Base-by-base conservation (phyloP, 2,113 vertebrate species). In the Struthidea cinerea region DNA sequence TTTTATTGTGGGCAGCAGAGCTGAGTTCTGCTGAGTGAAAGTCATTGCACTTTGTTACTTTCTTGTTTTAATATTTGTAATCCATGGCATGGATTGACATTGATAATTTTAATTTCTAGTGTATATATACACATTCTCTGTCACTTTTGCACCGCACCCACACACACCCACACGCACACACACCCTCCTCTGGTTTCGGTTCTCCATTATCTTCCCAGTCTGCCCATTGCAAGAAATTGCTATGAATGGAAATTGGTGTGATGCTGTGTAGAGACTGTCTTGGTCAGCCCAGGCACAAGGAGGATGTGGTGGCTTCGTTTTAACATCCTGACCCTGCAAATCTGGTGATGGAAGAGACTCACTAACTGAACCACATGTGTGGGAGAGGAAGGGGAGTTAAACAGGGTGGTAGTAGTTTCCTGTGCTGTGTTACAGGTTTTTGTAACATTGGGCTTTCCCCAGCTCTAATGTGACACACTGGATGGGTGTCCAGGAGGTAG, bases 91-190 rank as follows among this genome's bases (percentile, higher is more conserved):
- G 30, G 39, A 57, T 32, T 78, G 42, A 4, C 13, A 23, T 7
- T 59, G 35, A 3, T 67, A 13, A 37, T 73, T 87, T 44, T 39
- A 1, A 7, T 73, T 87, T 42, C 26, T 20, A 2, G 5, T 69
- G 13, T 41, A 2, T n/a, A 11, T 27, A 22, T 30, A 23, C 5
- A 13, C 10, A 11, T 35, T 32, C 9, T 65, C 5, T 37, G 5
- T 41, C 46, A 53, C 47, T 27, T 68, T 61, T 53, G 16, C 16
- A 3, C n/a, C 9, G 7, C 22, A 7, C 11, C 2, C 27, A 5
- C 11, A 22, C 22, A 24, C 20, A 33, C 21, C 2, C 7, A 6
- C 22, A 11, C 10, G 2, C 18, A 5, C 12, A 15, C 17, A 4
- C 15, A 5, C 7, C 1, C 24, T 15, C 4, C 39, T 56, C 53